Conservation (phyloP, 2,113 vertebrate genomes). For the Myiopsitta monachus region DNA sequence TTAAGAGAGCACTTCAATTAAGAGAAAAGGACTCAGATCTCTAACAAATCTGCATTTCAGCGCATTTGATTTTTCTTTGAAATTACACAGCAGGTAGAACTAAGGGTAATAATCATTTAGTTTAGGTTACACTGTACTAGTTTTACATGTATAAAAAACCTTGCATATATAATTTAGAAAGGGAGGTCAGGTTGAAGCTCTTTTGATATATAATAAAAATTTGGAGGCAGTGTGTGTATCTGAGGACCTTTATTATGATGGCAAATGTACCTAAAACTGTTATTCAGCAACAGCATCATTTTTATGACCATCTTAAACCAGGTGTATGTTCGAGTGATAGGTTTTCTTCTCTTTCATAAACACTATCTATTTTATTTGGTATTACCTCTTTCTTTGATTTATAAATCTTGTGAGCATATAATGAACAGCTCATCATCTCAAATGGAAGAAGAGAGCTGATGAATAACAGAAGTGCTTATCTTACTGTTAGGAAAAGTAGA, state of each 20-base stretch:
- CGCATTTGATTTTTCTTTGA: background rate
- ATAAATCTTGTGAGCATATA: background rate
- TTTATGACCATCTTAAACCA: background rate
- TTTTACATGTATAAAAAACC: background rate
- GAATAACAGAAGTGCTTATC: background rate
- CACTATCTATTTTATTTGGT: background rate
- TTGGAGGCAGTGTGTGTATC: background rate
- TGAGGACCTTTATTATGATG: background rate
- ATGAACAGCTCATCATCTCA: background rate
- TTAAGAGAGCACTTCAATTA: background rate
- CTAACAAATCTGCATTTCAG: background rate
- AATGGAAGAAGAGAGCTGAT: background rate
- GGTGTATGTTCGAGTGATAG: fast-evolving
- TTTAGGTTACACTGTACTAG: background rate
- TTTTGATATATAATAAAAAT: background rate
- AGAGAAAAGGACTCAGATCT: background rate
- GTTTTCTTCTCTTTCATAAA: background rate
- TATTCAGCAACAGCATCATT: background rate
- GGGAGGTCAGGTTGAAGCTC: background rate
- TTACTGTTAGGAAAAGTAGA: background rate
- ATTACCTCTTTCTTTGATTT: background rate
- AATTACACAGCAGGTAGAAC: background rate
- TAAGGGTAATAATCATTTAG: background rate
- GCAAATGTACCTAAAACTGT: background rate
- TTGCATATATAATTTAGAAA: background rate